Evolutionary conservation across 2,888 invertebrate species (phyloP).

Genomic region (Himalopsyche kuldschensis): DNA sequence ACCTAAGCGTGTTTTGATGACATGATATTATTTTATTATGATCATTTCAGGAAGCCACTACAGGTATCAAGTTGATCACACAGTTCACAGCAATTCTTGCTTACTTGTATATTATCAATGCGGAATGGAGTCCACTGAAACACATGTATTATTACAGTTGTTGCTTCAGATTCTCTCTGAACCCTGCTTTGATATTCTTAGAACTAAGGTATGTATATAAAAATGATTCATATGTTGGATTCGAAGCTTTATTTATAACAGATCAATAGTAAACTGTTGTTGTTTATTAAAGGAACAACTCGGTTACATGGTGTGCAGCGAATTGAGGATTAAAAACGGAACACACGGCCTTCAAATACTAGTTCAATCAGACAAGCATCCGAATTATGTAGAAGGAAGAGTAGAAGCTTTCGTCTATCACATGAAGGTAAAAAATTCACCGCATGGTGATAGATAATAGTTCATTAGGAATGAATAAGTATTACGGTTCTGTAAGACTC

Average conservation of each 20-base stretch:
- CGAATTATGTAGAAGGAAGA: constrained; percentile 79
- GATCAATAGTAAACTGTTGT: not conserved
- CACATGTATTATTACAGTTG: constrained; percentile 82
- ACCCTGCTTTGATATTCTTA: constrained; percentile 86
- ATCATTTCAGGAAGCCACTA: constrained; percentile 65
- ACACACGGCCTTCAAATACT: constrained; percentile 81
- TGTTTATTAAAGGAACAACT: constrained; percentile 71
- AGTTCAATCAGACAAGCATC: constrained; percentile 80
- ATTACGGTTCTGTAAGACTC: not conserved
- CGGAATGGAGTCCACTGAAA: constrained; percentile 71
- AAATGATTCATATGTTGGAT: not conserved
- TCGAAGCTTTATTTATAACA: not conserved
- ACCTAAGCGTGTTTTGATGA: too few relatives aligned
- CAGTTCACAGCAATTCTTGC: constrained; percentile 87
- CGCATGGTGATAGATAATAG: too few relatives aligned
- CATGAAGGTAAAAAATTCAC: constrained; percentile 65
- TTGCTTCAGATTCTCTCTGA: constrained; percentile 86
- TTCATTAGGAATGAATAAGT: constrained; percentile 8
- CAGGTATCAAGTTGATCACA: constrained; percentile 75
- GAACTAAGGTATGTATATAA: constrained; percentile 72
- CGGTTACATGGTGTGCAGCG: constrained; percentile 94
- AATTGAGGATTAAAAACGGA: constrained; percentile 79
- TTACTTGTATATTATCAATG: constrained; percentile 86
- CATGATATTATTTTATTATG: too few relatives aligned
- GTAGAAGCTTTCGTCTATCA: constrained; percentile 85